phyloP scores from a whole-genome alignment of 2,113 vertebrate genomes.

The Dolichallabes microphthalmus region DNA sequence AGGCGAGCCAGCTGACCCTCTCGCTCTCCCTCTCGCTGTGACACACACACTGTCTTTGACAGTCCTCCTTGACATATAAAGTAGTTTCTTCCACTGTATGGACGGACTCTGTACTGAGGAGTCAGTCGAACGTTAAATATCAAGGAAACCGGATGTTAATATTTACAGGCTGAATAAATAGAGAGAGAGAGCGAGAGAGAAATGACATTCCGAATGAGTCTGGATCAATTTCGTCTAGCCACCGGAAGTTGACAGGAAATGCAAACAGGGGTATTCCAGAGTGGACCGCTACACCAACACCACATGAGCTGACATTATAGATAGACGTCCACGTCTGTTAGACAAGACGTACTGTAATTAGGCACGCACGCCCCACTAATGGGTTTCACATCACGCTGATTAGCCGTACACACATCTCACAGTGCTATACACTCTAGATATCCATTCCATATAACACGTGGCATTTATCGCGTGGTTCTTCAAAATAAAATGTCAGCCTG shows the following conservation, averaged over 20 bases:
- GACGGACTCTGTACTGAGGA: not conserved
- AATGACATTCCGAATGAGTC: not conserved
- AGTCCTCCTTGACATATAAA: not conserved
- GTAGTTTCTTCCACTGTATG: slow-evolving; percentile 3
- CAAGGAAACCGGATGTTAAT: not conserved
- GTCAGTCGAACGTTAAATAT: not conserved
- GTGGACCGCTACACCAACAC: not conserved
- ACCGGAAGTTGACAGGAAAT: slow-evolving; percentile 16
- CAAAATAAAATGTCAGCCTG: not conserved
- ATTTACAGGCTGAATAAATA: not conserved
- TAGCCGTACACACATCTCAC: not conserved
- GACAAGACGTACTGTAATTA: not conserved
- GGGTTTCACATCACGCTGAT: not conserved
- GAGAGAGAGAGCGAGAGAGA: slow-evolving; percentile 2
- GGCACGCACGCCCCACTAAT: not conserved
- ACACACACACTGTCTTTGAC: not conserved
- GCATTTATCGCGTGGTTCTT: not conserved
- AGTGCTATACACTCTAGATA: not conserved
- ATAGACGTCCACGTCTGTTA: not conserved
- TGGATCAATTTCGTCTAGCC: not conserved
- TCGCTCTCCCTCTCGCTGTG: not conserved
- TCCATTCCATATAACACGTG: not conserved
- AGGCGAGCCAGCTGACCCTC: slow-evolving; percentile 46
- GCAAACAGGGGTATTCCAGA: not conserved
- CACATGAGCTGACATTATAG: slow-evolving; percentile 17